Evolutionary conservation across 2,797 vertebrate genomes (phyloP).

Genomic region (Limnodromus scolopaceus): DNA sequence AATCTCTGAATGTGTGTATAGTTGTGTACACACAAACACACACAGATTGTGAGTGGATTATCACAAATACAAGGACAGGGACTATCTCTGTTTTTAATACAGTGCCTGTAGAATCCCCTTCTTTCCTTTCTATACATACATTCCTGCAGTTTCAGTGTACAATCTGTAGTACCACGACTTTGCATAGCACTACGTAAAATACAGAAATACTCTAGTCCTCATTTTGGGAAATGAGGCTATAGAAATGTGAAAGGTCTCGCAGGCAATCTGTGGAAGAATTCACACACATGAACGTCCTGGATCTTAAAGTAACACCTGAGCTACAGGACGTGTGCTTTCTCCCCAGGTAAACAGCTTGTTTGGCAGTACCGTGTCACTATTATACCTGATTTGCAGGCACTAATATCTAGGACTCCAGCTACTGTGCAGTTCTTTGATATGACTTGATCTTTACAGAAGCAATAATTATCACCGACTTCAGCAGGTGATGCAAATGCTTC

Average conservation of each 20-base stretch:
- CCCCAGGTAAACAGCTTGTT: neutral
- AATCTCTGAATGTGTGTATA: neutral
- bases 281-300: fast-evolving
- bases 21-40: neutral
- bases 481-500: constrained; percentile 82
- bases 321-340: neutral
- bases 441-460: constrained; percentile 81
- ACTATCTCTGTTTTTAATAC: neutral
- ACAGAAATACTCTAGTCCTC: neutral
- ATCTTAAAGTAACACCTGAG: neutral
- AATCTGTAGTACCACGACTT: fast-evolving
- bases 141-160: neutral
- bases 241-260: neutral
- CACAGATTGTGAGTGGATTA: neutral
- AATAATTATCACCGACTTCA: constrained; percentile 85
- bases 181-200: neutral
- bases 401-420: constrained; percentile 86
- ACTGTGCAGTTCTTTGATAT: constrained; percentile 84
- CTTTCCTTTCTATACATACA: neutral
- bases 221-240: neutral
- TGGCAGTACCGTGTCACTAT: neutral
- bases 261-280: neutral
- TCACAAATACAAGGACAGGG: neutral
- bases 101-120: neutral
- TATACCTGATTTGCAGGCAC: constrained; percentile 82